Evolutionary conservation across 2,113 vertebrate genomes (phyloP), one percentile per base, ranked within the genome.

Genomic region (Labeo rohita): DNA sequence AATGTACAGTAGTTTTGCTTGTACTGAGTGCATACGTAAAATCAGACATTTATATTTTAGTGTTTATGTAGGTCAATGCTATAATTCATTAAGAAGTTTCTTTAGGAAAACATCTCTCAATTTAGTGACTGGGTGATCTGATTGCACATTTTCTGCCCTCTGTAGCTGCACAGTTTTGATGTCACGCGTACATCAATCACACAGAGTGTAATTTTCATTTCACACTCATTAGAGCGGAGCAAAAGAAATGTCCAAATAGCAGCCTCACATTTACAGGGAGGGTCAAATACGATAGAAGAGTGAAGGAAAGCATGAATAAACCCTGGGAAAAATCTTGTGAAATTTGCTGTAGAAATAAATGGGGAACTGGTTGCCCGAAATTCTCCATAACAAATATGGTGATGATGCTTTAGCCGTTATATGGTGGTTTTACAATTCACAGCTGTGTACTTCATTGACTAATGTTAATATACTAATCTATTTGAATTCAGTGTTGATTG

Each of bases 141-240:
- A 54, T 36, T 39, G 13, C 75, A 78, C 75, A 56, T 36, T 34
- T 78, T 56, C 16, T 56, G 7, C 28, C 45, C 3, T 56, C 49
- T 61, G 34, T 28, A 18, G 75, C 23, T 77, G 52, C 50, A 56
- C 49, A 54, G 23, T 78, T 56, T 78, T 52, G 50, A 36, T 10
- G 75, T 78, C 52, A 3, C 7, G 5, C 75, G 36, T 21, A 18
- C 50, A 56, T 78, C 75, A 78, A 54, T 78, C 75, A 65, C 61
- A 66, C 23, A 50, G 23, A 50, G 80, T 50, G 61, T 82, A 50
- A 82, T 82, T 82, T 66, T 82, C 80, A 82, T 82, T 82, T 82
- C 23, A 82, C 80, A 82, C 61, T 68, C 80, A 82, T 82, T 82
- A 82, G 80, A 68, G 80, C 43, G 5, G 15, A 65, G 45, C 61